Conservation (phyloP, 2,113 vertebrate species). For the Tricholaema leucomelas region DNA sequence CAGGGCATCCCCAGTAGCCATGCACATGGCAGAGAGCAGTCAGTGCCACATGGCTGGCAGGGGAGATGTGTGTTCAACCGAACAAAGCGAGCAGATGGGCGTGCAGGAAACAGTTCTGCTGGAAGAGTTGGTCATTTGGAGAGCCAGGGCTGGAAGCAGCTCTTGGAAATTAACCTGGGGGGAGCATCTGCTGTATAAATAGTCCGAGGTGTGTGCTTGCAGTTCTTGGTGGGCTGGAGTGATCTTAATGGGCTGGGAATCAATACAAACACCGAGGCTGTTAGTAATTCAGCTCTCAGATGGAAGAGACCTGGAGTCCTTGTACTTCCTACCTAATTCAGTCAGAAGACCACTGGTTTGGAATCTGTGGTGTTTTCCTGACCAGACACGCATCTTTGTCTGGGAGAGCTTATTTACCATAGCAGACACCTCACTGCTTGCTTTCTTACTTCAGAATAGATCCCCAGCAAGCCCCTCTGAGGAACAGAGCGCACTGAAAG, state of each 20-base stretch:
- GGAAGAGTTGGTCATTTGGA: conserved; percentile 38
- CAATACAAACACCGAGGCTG: not conserved
- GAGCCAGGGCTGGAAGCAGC: not conserved
- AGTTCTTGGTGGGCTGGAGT: not conserved
- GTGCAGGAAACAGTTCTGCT: conserved; percentile 35
- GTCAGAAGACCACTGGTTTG: not conserved
- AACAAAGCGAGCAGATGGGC: conserved; percentile 25
- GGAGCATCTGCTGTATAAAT: conserved; percentile 25
- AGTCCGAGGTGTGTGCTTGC: conserved; percentile 7
- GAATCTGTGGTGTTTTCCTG: not conserved
- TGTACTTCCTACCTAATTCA: not conserved
- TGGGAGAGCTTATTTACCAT: not conserved
- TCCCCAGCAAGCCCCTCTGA: not conserved
- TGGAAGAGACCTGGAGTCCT: not conserved
- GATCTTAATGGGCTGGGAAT: not conserved
- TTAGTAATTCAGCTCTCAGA: not conserved
- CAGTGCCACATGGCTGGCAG: not conserved
- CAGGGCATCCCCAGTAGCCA: not conserved
- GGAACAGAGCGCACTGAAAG: not conserved
- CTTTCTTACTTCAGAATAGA: not conserved
- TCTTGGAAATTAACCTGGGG: conserved; percentile 12
- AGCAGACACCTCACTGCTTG: not conserved
- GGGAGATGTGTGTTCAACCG: not conserved
- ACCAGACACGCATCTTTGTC: not conserved
- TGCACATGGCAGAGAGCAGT: not conserved